Evolutionary conservation across 2,113 vertebrate species (phyloP), one percentile per base, ranked within the genome.

Genomic region (Phaetusa simplex): DNA sequence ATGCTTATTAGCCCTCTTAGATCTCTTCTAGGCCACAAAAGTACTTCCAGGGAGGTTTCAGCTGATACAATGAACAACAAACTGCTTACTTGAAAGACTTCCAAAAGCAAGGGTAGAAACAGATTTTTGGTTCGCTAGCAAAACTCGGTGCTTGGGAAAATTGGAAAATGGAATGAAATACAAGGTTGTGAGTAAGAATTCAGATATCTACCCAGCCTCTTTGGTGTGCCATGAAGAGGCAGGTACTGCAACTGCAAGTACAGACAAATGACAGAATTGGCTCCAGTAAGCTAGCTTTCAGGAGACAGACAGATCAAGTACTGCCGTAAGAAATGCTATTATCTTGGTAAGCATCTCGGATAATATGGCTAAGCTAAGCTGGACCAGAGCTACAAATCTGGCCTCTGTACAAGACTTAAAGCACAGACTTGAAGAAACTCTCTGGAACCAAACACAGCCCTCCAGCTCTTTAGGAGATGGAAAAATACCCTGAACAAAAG

Each of bases 21-120:
- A 50, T 62, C 47, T 62, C 70, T 90, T 82, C 50, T 18, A 55
- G n/a, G 47, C 52, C 36, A 78, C 32, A 56, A 4, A 86, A 81
- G 1, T 9, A 84, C 1, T 3, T 13, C 29, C 32, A 78, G 40
- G 11, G 18, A 91, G 9, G 27, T 77, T 77, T 59, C 30, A 56
- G 49, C 11, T 30, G 29, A 38, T 21, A 29, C 1, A 62, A 45
- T 0, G 0, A 79, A n/a, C 58, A 71, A 22, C 9, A 43, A 6
- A 8, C 34, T 32, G 32, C 30, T 83, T 52, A 47, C 58, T 65
- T 40, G 50, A 74, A 79, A 85, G 56, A 34, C 12, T 45, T 16
- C 34, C 40, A 66, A 86, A 85, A 80, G 36, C 50, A 92, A 65
- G 12, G 30, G 15, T 55, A 86, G 32, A 59, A 74, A 72, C 11